These are phyloP conservation scores for Priocnemis perturbator DNA, from an alignment of 2,888 invertebrate genomes.

Conservation along the genomic window DNA sequence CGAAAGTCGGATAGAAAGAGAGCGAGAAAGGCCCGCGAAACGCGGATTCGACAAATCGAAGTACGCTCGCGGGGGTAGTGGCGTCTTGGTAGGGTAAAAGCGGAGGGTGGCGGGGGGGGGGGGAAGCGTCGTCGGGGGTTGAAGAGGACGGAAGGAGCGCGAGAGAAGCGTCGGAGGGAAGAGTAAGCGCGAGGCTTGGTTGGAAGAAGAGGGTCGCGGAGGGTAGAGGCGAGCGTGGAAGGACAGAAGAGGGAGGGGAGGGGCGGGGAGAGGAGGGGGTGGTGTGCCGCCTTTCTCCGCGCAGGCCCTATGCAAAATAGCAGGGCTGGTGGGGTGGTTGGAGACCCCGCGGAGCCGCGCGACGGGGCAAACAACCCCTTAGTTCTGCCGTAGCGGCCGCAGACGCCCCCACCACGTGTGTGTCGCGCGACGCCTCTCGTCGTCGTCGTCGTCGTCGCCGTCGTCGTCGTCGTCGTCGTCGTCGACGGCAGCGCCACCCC, in stretches of 20 bases:
- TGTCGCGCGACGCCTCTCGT: constrained; percentile 64
- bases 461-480: constrained; percentile 40
- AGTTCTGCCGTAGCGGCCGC: constrained; percentile 73
- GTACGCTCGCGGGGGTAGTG: constrained; percentile 48
- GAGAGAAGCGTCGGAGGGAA: constrained; percentile 33
- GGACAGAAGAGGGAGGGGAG: constrained; percentile 21
- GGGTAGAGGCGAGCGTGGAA: constrained; percentile 17
- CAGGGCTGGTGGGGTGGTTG: constrained; percentile 59
- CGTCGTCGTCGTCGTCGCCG: constrained; percentile 55
- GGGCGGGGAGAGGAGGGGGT: constrained; percentile 36
- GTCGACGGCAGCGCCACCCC: constrained; percentile 59
- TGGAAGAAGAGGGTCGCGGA: constrained; percentile 3
- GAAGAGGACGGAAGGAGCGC: constrained; percentile 44
- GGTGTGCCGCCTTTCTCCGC: constrained; percentile 62
- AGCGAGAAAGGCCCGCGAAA: constrained; percentile 53
- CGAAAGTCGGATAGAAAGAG: constrained; percentile 25
- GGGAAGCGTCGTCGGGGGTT: constrained; percentile 22
- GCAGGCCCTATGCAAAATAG: constrained; percentile 74
- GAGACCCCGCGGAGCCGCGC: constrained; percentile 66
- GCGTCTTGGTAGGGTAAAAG: constrained; percentile 20
- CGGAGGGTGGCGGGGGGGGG: constrained; percentile 10
- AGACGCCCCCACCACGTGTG: constrained; percentile 73
- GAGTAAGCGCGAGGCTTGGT: constrained; percentile 12
- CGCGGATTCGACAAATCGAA: constrained; percentile 72
- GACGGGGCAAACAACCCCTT: constrained; percentile 74